These are phyloP conservation scores for Acyrthosiphon pisum DNA, from an alignment of 1,140 invertebrate species.

Conservation along the genomic window DNA sequence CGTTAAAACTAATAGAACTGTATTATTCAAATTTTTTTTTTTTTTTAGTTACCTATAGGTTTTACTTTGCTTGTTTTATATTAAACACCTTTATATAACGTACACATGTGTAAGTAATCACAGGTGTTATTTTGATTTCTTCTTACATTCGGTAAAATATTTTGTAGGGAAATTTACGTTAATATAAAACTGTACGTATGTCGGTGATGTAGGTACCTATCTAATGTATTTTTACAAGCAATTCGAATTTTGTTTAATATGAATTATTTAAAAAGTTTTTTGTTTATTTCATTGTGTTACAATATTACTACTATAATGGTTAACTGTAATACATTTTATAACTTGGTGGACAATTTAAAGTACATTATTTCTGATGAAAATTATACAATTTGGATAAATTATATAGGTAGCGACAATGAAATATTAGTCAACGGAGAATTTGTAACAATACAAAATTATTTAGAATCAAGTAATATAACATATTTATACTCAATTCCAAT, in stretches of 20 bases:
- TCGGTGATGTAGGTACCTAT: too few relatives aligned
- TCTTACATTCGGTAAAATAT: not conserved
- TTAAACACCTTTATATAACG: not conserved
- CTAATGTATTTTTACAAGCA: not conserved
- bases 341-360: not conserved
- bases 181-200: not conserved
- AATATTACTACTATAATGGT: not conserved
- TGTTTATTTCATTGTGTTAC: not conserved
- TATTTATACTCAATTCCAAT: not conserved
- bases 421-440: not conserved
- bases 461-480: too few relatives aligned
- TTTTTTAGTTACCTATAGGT: too few relatives aligned
- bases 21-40: too few relatives aligned
- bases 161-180: not conserved
- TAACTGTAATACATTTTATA: not conserved
- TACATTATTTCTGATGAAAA: not conserved
- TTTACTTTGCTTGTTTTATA: not conserved
- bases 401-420: not conserved
- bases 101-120: not conserved
- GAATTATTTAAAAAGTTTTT: not conserved
- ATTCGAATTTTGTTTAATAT: not conserved
- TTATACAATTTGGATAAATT: not conserved
- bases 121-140: not conserved
- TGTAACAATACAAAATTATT: not conserved
- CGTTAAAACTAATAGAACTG: too few relatives aligned